A percentile compares a stretch with the other conserved stretches of the same genome.
phyloP scores from a whole-genome alignment of 2,888 invertebrate genomes.

The Laspeyria flexula region DNA sequence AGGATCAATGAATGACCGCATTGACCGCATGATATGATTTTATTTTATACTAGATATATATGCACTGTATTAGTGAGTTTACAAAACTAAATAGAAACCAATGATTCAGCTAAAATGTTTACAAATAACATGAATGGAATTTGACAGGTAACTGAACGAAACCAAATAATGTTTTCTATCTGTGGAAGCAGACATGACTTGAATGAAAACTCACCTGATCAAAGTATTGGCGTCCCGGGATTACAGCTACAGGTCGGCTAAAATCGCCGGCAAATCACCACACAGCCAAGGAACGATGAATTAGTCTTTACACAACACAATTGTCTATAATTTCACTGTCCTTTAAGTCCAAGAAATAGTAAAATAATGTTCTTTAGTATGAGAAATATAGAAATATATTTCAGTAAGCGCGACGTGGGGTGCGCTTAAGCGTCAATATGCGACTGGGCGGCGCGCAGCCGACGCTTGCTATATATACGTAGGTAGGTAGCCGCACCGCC shows the following conservation, averaged over 20 bases:
- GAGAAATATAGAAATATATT: constrained; percentile 23
- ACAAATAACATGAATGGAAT: neutral
- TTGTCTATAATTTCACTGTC: constrained; percentile 53
- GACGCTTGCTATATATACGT: constrained; percentile 74
- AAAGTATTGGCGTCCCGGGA: constrained; percentile 41
- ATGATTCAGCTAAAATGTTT: neutral
- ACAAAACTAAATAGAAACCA: neutral
- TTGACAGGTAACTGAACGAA: neutral
- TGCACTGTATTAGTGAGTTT: too few species aligned
- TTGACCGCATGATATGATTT: too few species aligned
- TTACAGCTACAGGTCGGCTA: constrained; percentile 40
- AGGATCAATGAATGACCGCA: too few species aligned
- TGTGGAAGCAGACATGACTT: constrained; percentile 24
- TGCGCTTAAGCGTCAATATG: constrained; percentile 55
- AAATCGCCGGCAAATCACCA: constrained; percentile 40
- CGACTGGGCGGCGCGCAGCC: constrained; percentile 78
- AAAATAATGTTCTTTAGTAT: constrained; percentile 27
- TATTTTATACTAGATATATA: too few species aligned
- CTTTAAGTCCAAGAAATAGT: constrained; percentile 40
- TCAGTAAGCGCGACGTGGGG: constrained; percentile 47
- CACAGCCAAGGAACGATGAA: constrained; percentile 40
- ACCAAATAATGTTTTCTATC: neutral
- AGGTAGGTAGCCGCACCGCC: constrained; percentile 62
- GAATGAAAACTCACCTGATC: constrained; percentile 49
- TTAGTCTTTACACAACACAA: constrained; percentile 61